Evolutionary conservation across 1,140 invertebrate genomes (phyloP).

Genomic region (Pogonognathellus flavescens): DNA sequence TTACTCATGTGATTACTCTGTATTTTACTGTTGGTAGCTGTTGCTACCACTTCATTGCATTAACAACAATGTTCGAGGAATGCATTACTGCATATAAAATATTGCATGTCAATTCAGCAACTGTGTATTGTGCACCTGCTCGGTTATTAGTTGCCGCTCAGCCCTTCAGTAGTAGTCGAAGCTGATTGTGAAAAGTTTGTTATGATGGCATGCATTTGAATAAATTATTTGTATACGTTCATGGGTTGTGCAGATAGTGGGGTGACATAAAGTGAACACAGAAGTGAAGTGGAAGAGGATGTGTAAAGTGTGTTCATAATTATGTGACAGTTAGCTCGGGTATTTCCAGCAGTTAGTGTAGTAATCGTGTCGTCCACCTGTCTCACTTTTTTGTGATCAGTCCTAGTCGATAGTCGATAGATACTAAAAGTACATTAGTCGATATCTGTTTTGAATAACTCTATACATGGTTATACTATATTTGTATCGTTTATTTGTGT

Average conservation of each 20-base stretch:
- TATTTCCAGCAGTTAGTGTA: neutral
- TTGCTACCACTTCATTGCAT: too few relatives aligned
- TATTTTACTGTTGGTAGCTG: too few relatives aligned
- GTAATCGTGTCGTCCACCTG: slow-evolving; percentile 23
- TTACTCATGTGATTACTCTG: too few relatives aligned
- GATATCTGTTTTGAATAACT: neutral
- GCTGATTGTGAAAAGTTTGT: neutral
- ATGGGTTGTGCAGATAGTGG: neutral
- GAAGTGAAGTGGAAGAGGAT: neutral
- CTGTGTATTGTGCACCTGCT: slow-evolving; percentile 22
- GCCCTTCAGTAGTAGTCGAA: neutral
- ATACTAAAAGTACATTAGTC: neutral
- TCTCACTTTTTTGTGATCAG: neutral
- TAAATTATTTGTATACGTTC: neutral
- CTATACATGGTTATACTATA: neutral
- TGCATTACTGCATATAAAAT: neutral
- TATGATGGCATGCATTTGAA: neutral
- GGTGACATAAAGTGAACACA: slow-evolving; percentile 10
- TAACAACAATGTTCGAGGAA: too few relatives aligned
- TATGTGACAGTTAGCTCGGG: neutral
- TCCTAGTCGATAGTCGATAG: too few relatives aligned
- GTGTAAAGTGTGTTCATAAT: neutral
- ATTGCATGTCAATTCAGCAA: neutral
- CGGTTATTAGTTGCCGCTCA: neutral
- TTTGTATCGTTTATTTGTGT: neutral